A percentile compares a stretch with the other conserved stretches of the same genome.
These are phyloP conservation scores for Ormyrus thymus DNA, from an alignment of 2,888 invertebrate species.

Conservation along the genomic window DNA sequence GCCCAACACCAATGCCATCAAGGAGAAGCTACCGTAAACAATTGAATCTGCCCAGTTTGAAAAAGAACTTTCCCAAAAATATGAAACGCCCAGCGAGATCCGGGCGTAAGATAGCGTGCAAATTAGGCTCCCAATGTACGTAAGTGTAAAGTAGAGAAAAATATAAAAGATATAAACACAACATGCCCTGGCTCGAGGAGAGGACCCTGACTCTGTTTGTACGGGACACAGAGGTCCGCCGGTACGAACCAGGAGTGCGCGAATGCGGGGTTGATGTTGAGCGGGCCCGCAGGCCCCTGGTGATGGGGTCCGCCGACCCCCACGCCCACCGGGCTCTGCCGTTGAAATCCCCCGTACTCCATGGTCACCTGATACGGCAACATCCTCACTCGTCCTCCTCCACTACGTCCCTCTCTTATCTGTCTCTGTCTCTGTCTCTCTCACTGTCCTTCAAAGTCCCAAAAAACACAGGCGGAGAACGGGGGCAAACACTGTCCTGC, in stretches of 20 bases:
- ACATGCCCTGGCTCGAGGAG: constrained; percentile 95
- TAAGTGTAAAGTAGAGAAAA: constrained; percentile 28
- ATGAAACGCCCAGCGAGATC: no score
- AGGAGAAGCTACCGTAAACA: no score
- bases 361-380: constrained; percentile 93
- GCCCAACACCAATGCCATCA: no score
- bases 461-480: no score
- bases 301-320: constrained; percentile 79
- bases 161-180: constrained; percentile 71
- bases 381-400: constrained; percentile 75
- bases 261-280: constrained; percentile 87
- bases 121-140: no score
- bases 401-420: no score
- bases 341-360: constrained; percentile 79
- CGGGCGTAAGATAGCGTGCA: no score
- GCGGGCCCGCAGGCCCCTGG: constrained; percentile 87
- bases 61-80: no score
- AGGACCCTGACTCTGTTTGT: constrained; percentile 86
- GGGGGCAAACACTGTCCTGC: not conserved
- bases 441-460: not conserved
- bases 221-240: constrained; percentile 94
- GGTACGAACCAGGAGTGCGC: constrained; percentile 97
- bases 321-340: constrained; percentile 75
- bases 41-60: no score
- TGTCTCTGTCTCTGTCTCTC: no score